Base-by-base conservation (phyloP, 1,140 invertebrate genomes). In the Argopecten irradians region DNA sequence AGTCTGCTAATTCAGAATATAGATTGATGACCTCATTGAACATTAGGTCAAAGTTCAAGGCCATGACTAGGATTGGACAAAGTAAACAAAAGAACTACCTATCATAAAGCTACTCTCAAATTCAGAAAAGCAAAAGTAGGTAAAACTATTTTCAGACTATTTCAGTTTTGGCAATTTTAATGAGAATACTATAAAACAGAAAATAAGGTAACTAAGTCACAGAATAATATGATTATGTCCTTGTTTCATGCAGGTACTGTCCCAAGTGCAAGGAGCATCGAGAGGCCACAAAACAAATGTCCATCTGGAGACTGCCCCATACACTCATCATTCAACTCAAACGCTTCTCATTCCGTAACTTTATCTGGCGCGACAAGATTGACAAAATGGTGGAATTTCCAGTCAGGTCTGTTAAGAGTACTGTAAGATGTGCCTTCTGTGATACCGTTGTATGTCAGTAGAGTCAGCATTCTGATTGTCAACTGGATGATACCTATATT, bases 381-480 rank as follows among this genome's bases (percentile, higher is more conserved):
- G 96, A 96, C 89, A 95, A 96, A 89, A 93, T 96, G 90, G 95
- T 97, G 33, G 94, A 96, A 22, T 97, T 96, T 91, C 96, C 96
- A 8, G 91, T 95, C 32, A 95, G 94, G 95, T 96, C 87, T 89
- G 55, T 83, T 22, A 16, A 46, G 1, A 46, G 43, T 16, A 16
- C 19, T 46, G 43, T 46, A 46, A 2, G 43, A 46, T 46, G 13
- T n/a, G n/a, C n/a, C n/a, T n/a, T n/a, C n/a, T n/a, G n/a, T n/a
- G n/a, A n/a, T n/a, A n/a, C n/a, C n/a, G n/a, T n/a, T n/a, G n/a
- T 46, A 46, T 16, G 2, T 14, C 43, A 46, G 43, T 46, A 19
- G 43, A n/a, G n/a, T n/a, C n/a, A n/a, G n/a, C n/a, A n/a, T n/a
- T n/a, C n/a, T n/a, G n/a, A n/a, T n/a, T n/a, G n/a, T n/a, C n/a